Evolutionary conservation across 2,113 vertebrate genomes (phyloP).

Genomic region (Eublepharis macularius): DNA sequence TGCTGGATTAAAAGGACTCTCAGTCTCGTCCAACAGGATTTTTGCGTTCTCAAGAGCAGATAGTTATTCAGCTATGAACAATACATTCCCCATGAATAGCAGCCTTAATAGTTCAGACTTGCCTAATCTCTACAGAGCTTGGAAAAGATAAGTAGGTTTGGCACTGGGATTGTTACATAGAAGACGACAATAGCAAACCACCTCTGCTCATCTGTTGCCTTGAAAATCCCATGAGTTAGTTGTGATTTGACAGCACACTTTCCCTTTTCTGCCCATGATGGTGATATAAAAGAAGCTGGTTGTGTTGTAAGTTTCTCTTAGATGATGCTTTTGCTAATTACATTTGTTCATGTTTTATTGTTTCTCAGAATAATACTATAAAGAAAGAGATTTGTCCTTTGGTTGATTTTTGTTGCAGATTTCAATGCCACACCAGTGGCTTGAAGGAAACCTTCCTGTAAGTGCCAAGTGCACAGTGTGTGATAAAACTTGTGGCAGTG

Average conservation of each 20-base stretch:
- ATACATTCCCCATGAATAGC: neutral
- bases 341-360: neutral
- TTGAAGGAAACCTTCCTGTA: conserved; percentile 95
- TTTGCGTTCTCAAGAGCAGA: neutral
- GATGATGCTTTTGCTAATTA: neutral
- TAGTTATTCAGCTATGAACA: neutral
- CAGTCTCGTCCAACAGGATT: neutral
- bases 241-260: too few species aligned
- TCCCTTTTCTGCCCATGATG: neutral
- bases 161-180: too few species aligned
- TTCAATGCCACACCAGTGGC: conserved; percentile 97
- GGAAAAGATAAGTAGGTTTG: too few species aligned
- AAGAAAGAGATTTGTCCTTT: neutral
- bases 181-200: too few species aligned
- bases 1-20: neutral
- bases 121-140: too few species aligned
- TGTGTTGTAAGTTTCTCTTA: neutral
- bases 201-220: too few species aligned
- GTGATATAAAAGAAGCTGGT: neutral
- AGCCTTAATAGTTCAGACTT: too few species aligned
- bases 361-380: neutral
- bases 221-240: too few species aligned
- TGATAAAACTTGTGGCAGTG: conserved; percentile 96
- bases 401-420: conserved; percentile 75
- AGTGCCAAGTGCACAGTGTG: conserved; percentile 94